Conservation (phyloP, 2,113 vertebrate genomes). For the Ahaetulla prasina region DNA sequence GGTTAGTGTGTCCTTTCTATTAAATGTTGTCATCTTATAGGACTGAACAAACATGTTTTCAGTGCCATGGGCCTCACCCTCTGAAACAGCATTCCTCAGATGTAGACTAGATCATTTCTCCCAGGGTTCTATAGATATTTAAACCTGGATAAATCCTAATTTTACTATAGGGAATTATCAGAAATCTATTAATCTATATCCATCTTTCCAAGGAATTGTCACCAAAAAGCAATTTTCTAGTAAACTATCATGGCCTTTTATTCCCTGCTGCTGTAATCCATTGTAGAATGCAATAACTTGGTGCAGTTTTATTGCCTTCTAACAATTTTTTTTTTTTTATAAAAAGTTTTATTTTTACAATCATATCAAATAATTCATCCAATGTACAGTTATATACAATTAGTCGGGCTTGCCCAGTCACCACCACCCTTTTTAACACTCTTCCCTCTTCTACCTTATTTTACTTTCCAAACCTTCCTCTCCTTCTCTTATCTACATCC, state of each 20-base stretch:
- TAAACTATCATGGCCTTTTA: neutral
- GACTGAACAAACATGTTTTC: neutral
- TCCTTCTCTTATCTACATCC: no score
- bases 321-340: no score
- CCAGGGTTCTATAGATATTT: neutral
- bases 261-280: neutral
- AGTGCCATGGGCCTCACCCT: neutral
- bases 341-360: no score
- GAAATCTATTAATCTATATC: neutral
- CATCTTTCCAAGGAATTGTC: neutral
- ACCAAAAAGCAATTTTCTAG: neutral
- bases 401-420: no score
- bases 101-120: neutral
- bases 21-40: neutral
- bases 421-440: no score
- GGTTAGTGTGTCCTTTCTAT: neutral
- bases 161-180: neutral
- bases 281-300: neutral
- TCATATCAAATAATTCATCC: no score
- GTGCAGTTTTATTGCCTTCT: neutral
- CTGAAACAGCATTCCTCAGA: neutral
- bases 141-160: neutral
- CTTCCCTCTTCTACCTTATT: no score
- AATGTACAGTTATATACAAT: no score
- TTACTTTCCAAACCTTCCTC: no score